Evolutionary conservation across 1,140 invertebrate species (phyloP), one percentile per base, ranked within the genome.

Genomic region (Cyclina sinensis): DNA sequence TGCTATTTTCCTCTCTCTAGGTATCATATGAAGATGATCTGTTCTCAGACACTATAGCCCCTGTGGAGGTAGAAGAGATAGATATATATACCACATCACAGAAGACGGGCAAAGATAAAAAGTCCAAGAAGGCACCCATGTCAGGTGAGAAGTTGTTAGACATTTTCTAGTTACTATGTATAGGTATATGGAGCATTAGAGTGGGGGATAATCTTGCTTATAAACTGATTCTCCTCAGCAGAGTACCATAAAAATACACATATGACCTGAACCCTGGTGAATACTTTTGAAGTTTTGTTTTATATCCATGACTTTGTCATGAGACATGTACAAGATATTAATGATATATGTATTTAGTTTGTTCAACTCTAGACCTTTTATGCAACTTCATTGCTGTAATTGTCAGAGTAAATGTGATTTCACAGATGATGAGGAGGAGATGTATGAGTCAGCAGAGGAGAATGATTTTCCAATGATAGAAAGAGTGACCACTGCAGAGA

Each of bases 391-490:
- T 7, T 43, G 43, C 43, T 43, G 43, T 43, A 43, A 43, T 4
- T 43, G 43, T 43, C 14, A 43, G 14, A 27, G 18, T 5, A 4
- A 9, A 9, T 57, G 5, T 57, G 18, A 5, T 68, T 0, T 46
- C 39, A 37, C 30, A 51, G 65, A 57, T 9, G 70, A 74, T 21
- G 24, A 68, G 46, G 81, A 84, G 24, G 70, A 76, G 35, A 78
- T 62, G 70, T 9, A 78, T 39, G 7, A 65, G 14, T 78, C 54
- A 30, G 3, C n/a, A 14, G 39, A 48, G 48, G 51, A 62, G 68
- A 76, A 82, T 68, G 65, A 81, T 43, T 85, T 90, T 43, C 87
- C 88, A 78, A 73, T 70, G 30, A 92, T 43, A 84, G 83, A 82
- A 57, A 59, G 78, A 78, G 68, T 76, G 37, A 74, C 27, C 80